Percentiles rank a stretch among this genome's conserved stretches.
Evolutionary conservation across 2,888 invertebrate species (phyloP).

Genomic region (Asteroscopus sphinx): DNA sequence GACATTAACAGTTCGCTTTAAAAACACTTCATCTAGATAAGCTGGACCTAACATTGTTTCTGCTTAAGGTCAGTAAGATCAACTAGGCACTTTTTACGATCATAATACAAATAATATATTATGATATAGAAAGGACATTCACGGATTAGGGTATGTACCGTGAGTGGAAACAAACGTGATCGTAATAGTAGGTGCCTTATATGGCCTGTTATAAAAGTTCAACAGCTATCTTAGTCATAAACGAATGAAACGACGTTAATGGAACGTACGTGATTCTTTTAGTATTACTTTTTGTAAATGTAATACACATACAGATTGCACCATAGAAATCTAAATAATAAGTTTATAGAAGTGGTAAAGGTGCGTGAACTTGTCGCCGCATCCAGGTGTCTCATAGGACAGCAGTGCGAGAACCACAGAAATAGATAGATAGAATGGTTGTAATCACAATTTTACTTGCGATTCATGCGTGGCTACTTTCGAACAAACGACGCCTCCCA

Average conservation of each 20-base stretch:
- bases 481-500: too few relatives aligned
- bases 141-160: slow-evolving; percentile 27
- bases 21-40: too few relatives aligned
- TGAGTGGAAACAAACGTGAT: slow-evolving; percentile 39
- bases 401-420: too few relatives aligned
- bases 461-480: too few relatives aligned
- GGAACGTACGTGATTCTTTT: slow-evolving; percentile 63
- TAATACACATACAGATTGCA: slow-evolving; percentile 23
- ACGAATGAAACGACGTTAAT: slow-evolving; percentile 53
- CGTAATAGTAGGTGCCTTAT: slow-evolving; percentile 45
- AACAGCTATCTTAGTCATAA: slow-evolving; percentile 57
- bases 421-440: too few relatives aligned
- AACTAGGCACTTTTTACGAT: slow-evolving; percentile 16
- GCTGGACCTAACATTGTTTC: slow-evolving; percentile 11
- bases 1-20: background rate
- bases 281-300: slow-evolving; percentile 46
- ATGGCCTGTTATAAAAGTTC: slow-evolving; percentile 54
- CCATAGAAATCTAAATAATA: too few relatives aligned
- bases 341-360: too few relatives aligned
- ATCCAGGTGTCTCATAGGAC: too few relatives aligned
- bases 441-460: too few relatives aligned
- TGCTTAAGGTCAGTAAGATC: slow-evolving; percentile 27
- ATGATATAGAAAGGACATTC: slow-evolving; percentile 33
- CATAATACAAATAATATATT: slow-evolving; percentile 3
- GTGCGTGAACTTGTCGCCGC: too few relatives aligned